Evolutionary conservation across 2,797 vertebrate species (phyloP), one percentile per base, ranked within the genome.

Genomic region (Poecilia wingei): DNA sequence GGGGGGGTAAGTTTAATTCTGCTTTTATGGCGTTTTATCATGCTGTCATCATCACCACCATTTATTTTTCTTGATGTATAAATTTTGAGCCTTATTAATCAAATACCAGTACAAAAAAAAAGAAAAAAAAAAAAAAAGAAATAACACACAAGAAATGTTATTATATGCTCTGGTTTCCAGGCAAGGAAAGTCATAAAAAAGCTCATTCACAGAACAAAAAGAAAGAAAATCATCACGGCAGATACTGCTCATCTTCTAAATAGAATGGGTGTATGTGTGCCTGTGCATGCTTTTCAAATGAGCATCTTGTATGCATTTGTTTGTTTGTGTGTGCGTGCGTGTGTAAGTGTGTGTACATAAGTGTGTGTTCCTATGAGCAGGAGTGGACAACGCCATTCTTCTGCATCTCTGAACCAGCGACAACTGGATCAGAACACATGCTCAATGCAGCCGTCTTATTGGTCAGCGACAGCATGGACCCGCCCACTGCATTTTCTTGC

Each of bases 201-300:
- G 97, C 98, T 99, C 97, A 99, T 99, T 99, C 98, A 99, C 97
- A 99, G 98, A 99, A 99, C 98, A 99, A 99, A 99, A 89, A 99
- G 96, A 98, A 96, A 95, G 97, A 97, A 98, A 98, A 97, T 96
- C 96, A 98, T 96, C 96, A 98, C 98, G 98, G 98, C 98, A 99
- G 98, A 99, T 99, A 99, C 98, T 99, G 98, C 98, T 99, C 97
- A 99, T 98, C 95, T 98, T 97, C 97, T 97, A 97, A 98, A 96
- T 96, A 95, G 94, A 96, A 95, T 91, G 82, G 93, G 87, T 93
- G 89, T 92, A 82, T 91, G 92, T 92, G 91, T 95, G 93, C 91
- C 87, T 93, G 93, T 95, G 94, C 94, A 96, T 95, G 95, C 95
- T 95, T 94, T 94, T 94, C 82, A 89, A 92, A 82, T 88, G 91